phyloP scores from a whole-genome alignment of 2,888 invertebrate genomes.

The Drosophila dives region DNA sequence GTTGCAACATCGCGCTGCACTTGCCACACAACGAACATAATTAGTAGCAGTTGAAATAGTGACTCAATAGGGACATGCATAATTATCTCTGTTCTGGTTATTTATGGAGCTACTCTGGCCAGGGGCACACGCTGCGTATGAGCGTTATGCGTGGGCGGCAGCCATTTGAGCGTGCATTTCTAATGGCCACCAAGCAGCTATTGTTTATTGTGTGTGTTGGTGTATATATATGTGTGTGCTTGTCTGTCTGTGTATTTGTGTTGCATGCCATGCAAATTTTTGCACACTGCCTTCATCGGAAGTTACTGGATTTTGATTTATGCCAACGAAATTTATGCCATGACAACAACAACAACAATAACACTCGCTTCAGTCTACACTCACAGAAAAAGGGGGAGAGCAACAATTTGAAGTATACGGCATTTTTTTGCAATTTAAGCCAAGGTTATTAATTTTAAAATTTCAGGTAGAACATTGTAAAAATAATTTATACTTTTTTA shows the following conservation, averaged over 20 bases:
- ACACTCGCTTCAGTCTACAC: constrained; percentile 4
- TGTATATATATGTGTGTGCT: constrained; percentile 1
- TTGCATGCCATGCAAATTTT: constrained; percentile 73
- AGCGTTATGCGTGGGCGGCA: constrained; percentile 73
- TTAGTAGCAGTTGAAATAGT: constrained; percentile 47
- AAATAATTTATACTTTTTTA: not conserved
- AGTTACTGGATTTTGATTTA: constrained; percentile 85
- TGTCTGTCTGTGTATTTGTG: constrained; percentile 4
- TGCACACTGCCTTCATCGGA: constrained; percentile 82
- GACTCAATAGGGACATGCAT: constrained; percentile 48
- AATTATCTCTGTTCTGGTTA: constrained; percentile 71
- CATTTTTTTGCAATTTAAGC: not conserved
- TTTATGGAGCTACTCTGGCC: constrained; percentile 55
- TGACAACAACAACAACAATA: constrained; percentile 35
- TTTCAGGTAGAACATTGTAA: not conserved
- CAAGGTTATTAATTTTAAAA: not conserved
- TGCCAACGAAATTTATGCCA: constrained; percentile 83
- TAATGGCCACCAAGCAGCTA: constrained; percentile 49
- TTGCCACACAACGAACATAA: constrained; percentile 52
- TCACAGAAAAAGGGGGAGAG: not conserved
- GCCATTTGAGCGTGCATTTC: constrained; percentile 76
- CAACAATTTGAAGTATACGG: not conserved
- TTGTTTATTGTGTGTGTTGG: constrained; percentile 31
- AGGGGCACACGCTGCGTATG: constrained; percentile 67
- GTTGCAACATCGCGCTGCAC: constrained; percentile 23